Conservation (phyloP, 2,888 invertebrate genomes). For the Epicampocera succincta region DNA sequence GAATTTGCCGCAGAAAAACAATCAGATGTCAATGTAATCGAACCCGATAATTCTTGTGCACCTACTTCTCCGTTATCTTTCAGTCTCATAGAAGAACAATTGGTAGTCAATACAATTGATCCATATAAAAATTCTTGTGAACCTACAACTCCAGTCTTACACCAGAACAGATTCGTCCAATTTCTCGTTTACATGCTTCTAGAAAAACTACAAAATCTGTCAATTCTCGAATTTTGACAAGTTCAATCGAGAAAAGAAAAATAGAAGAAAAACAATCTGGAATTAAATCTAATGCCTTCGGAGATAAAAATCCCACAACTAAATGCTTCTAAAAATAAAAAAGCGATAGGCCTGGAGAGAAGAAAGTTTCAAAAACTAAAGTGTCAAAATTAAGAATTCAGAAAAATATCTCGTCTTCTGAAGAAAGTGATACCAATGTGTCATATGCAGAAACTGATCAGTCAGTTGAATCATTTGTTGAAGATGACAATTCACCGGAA, state of each 20-base stretch:
- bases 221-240: conserved; percentile 37
- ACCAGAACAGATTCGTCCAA: no score
- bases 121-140: no score
- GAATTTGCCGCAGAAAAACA: no score
- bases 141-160: neutral
- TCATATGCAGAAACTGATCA: conserved; percentile 49
- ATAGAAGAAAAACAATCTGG: conserved; percentile 26
- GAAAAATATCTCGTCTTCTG: conserved; percentile 43
- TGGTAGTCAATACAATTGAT: no score
- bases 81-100: no score
- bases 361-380: conserved; percentile 23
- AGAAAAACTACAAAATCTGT: conserved; percentile 38
- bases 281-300: conserved; percentile 8
- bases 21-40: no score
- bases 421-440: conserved; percentile 54
- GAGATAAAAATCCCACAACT: conserved; percentile 5
- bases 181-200: conserved; percentile 22
- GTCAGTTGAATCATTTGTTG: conserved; percentile 50
- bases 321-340: conserved; percentile 11
- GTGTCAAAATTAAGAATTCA: conserved; percentile 27
- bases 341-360: conserved; percentile 6
- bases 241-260: conserved; percentile 13
- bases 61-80: no score
- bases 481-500: conserved; percentile 32
- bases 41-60: no score